Percentiles rank a stretch among this genome's conserved stretches.
Conservation (phyloP, 2,797 vertebrate genomes). For the Oreochromis grahami region DNA sequence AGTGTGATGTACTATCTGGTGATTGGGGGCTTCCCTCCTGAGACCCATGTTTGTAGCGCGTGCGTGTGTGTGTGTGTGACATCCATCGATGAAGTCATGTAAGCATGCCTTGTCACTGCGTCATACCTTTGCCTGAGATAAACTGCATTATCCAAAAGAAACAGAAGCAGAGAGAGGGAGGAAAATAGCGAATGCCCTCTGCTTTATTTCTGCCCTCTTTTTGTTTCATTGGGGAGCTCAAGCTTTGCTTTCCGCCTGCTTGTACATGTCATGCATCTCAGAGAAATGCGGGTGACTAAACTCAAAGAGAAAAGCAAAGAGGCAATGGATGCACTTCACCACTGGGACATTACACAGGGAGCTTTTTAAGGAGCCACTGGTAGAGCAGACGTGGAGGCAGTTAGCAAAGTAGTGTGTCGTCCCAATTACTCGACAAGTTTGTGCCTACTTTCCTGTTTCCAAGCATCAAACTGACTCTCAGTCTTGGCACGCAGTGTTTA, state of each 20-base stretch:
- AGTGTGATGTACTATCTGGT: constrained; percentile 24
- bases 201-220: not conserved
- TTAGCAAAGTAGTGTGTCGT: not conserved
- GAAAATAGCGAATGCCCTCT: not conserved
- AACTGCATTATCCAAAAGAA: not conserved
- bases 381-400: not conserved
- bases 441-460: not conserved
- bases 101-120: not conserved
- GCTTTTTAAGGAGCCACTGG: not conserved
- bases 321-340: not conserved
- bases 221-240: not conserved
- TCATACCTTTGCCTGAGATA: constrained; percentile 1
- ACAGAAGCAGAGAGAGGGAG: not conserved
- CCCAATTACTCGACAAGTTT: not conserved
- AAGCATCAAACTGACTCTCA: not conserved
- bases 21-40: constrained; percentile 9
- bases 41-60: not conserved
- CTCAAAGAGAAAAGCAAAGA: not conserved
- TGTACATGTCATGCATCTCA: not conserved
- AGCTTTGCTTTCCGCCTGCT: not conserved
- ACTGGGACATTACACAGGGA: not conserved
- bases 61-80: not conserved
- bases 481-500: not conserved
- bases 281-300: not conserved
- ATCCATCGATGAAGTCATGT: not conserved